Base-by-base conservation (phyloP, 2,797 vertebrate species). In the Chiloscyllium punctatum region DNA sequence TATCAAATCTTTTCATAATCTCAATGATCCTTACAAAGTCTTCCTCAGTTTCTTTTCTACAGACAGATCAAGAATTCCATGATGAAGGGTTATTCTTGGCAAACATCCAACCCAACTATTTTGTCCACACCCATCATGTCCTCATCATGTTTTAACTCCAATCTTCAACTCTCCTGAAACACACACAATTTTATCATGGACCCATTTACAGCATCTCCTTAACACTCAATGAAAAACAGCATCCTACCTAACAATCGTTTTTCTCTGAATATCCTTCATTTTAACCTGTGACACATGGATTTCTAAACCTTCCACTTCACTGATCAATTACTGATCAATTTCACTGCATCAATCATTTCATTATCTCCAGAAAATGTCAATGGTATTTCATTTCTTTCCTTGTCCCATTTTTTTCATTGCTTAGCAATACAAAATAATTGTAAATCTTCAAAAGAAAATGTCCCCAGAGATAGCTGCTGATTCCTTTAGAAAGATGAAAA, bases 401-500 rank as follows among this genome's bases (percentile, higher is more conserved):
- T 90, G 27, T 62, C 57, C 42, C 90, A 92, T 37, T 68, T 68
- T 68, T 68, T 68, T 92, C 66, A 69, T 37, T 92, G 62, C n/a
- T 68, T n/a, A 69, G 25, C 1, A 7, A 9, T 84, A 7, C 82
- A 84, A 48, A 68, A 68, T 92, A 92, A 92, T 21, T 6, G n/a
- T 33, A 33, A 92, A n/a, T 33, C 16, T 66, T 92, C 62, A 69
- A 25, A 27, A 42, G 62, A 42, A 69, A 69, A 66, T 7, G 16
- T 42, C 90, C 37, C 90, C 37, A 3, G n/a, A 92, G n/a, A 69
- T 42, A 11, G n/a, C 21, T 92, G 23, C 69, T 92, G n/a, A 68
- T 92, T 21, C 8, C 37, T 21, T 68, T 37, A n/a, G 90, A 92
- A 92, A 92, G 90, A 92, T 92, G 62, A 92, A 66, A 92, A 92